Base-by-base conservation (phyloP, 2,797 vertebrate genomes). In the Calcarius lapponicus region DNA sequence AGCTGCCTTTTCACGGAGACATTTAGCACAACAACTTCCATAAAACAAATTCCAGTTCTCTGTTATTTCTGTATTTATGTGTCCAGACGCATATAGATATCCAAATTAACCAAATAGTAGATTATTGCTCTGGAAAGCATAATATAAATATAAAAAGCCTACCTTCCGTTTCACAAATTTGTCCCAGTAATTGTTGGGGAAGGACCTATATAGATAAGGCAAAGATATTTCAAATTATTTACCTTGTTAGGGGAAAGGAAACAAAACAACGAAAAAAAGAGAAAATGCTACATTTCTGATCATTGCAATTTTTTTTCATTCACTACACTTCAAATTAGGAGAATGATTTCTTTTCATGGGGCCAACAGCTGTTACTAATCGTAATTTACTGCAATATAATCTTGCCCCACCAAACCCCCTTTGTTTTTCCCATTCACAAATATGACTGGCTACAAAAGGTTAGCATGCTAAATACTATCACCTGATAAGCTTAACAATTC, bases 121-220 rank as follows among this genome's bases (percentile, higher is more conserved):
- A 42, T 74, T 83, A 76, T 38, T 90, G 34, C n/a, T 57, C 31
- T 36, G 42, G n/a, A 34, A 76, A 80, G 45, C 8, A 7, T 50
- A 72, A 66, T 11, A 75, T 48, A 74, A 84, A 80, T 67, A 43
- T 22, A 86, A 89, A 81, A 64, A 75, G 94, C 98, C 97, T 98
- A 98, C 99, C 98, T 99, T 99, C 85, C 99, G 98, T 97, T 99
- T 99, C 89, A 99, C 99, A 98, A 99, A 99, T 97, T 99, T 99
- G 98, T 99, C 99, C 99, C 99, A 99, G 97, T 99, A 99, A 97
- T 99, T 99, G 97, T 99, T 99, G 84, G 99, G 99, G 93, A 99
- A 99, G 80, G 99, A 99, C 91, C 99, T 99, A 97, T 36, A 89
- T 26, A 93, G 78, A 97, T 90, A 92, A 96, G 67, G n/a, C 92